Conservation (phyloP, 1,140 invertebrate species). For the Drosophila orosa region DNA sequence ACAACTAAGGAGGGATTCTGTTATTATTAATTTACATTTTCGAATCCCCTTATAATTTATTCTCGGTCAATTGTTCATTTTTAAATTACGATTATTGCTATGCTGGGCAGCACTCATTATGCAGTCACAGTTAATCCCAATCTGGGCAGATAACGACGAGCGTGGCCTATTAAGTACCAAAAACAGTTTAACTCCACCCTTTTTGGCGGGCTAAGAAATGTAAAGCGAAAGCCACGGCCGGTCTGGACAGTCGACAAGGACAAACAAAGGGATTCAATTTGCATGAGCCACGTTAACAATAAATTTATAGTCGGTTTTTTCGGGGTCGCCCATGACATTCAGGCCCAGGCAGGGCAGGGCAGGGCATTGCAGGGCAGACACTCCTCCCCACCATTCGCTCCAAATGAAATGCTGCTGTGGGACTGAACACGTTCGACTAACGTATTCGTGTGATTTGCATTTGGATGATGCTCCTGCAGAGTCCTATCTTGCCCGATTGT, state of each 20-base stretch:
- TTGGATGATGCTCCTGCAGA: conserved; percentile 35
- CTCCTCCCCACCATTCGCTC: conserved; percentile 22
- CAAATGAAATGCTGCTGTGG: conserved; percentile 28
- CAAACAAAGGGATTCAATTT: conserved; percentile 63
- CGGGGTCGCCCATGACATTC: conserved; percentile 11
- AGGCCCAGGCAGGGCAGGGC: background rate
- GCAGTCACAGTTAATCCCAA: conserved; percentile 35
- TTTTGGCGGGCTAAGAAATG: conserved; percentile 20
- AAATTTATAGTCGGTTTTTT: conserved; percentile 59
- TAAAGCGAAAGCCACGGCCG: conserved; percentile 30
- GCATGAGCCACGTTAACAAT: conserved; percentile 65
- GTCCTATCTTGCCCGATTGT: conserved; percentile 54
- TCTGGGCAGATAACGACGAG: conserved; percentile 42
- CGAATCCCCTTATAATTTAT: background rate
- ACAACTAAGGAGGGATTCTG: no score
- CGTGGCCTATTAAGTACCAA: conserved; percentile 38
- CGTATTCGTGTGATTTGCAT: conserved; percentile 65
- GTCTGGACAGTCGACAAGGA: conserved; percentile 37
- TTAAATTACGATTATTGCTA: conserved; percentile 42
- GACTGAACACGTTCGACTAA: conserved; percentile 62
- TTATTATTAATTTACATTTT: conserved; percentile 11
- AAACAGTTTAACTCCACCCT: conserved; percentile 21
- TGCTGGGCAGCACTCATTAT: conserved; percentile 15
- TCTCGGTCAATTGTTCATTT: conserved; percentile 23
- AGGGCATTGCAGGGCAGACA: background rate